These are phyloP conservation scores for Nymphalis io DNA, from an alignment of 1,140 invertebrate species.

Conservation along the genomic window DNA sequence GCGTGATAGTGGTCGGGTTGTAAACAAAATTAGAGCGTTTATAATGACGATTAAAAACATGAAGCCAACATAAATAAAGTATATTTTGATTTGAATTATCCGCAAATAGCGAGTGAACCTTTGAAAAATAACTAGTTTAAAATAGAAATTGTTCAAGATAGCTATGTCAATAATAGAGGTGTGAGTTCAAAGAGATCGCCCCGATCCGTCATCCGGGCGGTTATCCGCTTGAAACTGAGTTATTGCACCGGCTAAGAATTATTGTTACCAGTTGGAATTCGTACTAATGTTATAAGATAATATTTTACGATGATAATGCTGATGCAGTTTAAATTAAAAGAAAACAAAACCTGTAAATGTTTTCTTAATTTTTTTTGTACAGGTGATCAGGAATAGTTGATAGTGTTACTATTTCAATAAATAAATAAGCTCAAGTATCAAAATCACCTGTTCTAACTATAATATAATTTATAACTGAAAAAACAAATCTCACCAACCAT, in stretches of 20 bases:
- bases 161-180: conserved; percentile 1
- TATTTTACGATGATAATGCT: neutral
- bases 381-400: no score
- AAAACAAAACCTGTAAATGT: neutral
- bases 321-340: neutral
- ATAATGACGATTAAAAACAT: no score
- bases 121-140: neutral
- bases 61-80: no score
- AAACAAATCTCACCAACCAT: neutral
- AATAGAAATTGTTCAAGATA: neutral
- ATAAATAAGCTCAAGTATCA: no score
- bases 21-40: no score
- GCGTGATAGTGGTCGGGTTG: no score
- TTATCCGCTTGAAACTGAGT: conserved; percentile 17
- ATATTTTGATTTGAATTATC: no score
- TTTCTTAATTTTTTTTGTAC: neutral
- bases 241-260: conserved; percentile 9
- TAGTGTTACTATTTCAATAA: no score
- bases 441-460: neutral
- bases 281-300: neutral
- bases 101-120: no score
- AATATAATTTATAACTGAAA: conserved; percentile 4
- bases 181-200: neutral
- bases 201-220: neutral
- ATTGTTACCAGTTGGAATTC: conserved; percentile 5